Percentiles rank a stretch among this genome's conserved stretches.
These are phyloP conservation scores for Genyomyrus donnyi DNA, from an alignment of 2,113 vertebrate species.

Conservation along the genomic window DNA sequence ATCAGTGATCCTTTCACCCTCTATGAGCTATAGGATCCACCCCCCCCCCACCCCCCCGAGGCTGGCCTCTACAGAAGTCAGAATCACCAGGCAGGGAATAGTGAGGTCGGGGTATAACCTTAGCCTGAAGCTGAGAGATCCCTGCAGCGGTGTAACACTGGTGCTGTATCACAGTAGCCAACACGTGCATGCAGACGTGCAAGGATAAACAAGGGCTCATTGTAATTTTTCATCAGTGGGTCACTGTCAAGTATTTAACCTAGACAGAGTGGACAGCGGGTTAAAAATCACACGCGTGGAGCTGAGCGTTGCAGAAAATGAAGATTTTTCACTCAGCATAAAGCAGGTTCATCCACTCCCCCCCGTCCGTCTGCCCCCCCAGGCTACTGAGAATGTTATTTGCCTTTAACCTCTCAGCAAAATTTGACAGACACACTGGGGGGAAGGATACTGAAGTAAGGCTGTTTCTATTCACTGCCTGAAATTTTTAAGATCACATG, in stretches of 20 bases:
- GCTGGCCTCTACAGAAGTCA: not conserved
- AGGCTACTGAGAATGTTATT: not conserved
- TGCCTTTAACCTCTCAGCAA: not conserved
- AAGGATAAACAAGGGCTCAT: not conserved
- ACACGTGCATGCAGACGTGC: not conserved
- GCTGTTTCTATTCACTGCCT: not conserved
- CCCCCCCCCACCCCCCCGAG: not conserved
- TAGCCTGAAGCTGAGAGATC: not conserved
- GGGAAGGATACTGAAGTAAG: not conserved
- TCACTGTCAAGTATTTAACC: not conserved
- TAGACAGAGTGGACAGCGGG: not conserved
- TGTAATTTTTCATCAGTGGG: not conserved
- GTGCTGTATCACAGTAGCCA: not conserved
- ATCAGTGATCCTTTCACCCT: constrained; percentile 5
- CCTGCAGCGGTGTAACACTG: not conserved
- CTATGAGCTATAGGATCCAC: not conserved
- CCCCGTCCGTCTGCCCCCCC: not conserved
- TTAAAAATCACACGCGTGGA: not conserved
- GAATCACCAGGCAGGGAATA: not conserved
- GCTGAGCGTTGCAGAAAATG: not conserved
- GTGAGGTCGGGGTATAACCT: not conserved
- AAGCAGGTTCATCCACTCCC: not conserved
- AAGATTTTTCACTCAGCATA: not conserved
- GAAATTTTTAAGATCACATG: not conserved
- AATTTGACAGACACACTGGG: not conserved